A percentile compares a stretch with the other conserved stretches of the same genome.
phyloP scores from a whole-genome alignment of 2,888 invertebrate species.

The Andrena praecox region DNA sequence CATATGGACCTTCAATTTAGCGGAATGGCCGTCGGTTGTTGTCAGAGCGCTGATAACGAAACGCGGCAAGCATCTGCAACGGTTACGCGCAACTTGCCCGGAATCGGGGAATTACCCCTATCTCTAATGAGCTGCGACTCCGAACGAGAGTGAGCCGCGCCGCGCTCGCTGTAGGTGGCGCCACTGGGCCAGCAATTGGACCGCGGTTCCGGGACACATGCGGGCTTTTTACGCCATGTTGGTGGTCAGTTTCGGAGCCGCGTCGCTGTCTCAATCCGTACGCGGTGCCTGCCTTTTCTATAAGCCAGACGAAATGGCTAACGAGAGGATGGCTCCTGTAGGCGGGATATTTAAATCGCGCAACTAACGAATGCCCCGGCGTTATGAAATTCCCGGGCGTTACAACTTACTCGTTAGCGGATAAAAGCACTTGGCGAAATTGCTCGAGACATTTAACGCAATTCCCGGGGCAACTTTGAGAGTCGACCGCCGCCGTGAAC shows the following conservation, averaged over 20 bases:
- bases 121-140: constrained; percentile 55
- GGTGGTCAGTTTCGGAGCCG: neutral
- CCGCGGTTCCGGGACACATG: constrained; percentile 15
- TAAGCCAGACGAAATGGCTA: neutral
- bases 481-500: constrained; percentile 30
- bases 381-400: constrained; percentile 41
- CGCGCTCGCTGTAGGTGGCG: neutral
- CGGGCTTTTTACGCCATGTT: constrained; percentile 22
- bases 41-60: constrained; percentile 41
- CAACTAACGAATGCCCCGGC: constrained; percentile 23
- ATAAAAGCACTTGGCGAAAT: constrained; percentile 51
- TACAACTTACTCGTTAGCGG: constrained; percentile 44
- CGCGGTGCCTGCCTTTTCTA: neutral
- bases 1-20: constrained; percentile 42
- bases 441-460: constrained; percentile 48
- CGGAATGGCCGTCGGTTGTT: constrained; percentile 21
- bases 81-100: constrained; percentile 9
- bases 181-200: constrained; percentile 9
- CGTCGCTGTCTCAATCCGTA: neutral
- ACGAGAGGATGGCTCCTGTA: neutral
- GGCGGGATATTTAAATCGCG: constrained; percentile 32
- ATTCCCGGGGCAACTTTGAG: constrained; percentile 45
- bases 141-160: constrained; percentile 35
- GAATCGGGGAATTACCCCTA: constrained; percentile 50
- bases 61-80: constrained; percentile 33